These are phyloP conservation scores for Protula sp. DNA, from an alignment of 2,888 invertebrate genomes.

Conservation along the genomic window DNA sequence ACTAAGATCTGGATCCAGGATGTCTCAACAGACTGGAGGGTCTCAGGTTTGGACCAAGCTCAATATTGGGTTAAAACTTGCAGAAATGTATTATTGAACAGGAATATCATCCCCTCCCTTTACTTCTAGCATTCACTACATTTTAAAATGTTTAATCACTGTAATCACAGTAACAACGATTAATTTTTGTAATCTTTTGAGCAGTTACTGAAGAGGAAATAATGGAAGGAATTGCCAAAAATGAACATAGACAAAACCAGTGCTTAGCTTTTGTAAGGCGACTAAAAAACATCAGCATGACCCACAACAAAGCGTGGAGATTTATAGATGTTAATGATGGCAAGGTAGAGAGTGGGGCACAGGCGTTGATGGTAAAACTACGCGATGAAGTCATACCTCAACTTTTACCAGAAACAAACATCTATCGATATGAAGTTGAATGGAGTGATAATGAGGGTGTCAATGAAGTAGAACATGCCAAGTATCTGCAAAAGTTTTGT, in stretches of 20 bases:
- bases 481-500: not conserved
- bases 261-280: not conserved
- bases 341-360: constrained; percentile 84
- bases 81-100: too few relatives aligned
- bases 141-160: too few relatives aligned
- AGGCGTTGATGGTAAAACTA: constrained; percentile 77
- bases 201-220: constrained; percentile 3
- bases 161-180: not conserved
- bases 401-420: not conserved
- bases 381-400: constrained; percentile 50
- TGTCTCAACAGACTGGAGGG: too few relatives aligned
- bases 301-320: not conserved
- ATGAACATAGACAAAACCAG: not conserved
- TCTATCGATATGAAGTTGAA: not conserved
- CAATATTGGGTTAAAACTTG: too few relatives aligned
- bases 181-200: not conserved
- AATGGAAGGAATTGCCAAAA: not conserved
- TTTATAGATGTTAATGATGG: not conserved
- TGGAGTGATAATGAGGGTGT: constrained; percentile 1
- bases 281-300: not conserved
- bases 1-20: too few relatives aligned
- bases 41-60: too few relatives aligned
- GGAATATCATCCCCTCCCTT: too few relatives aligned
- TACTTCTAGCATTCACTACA: too few relatives aligned
- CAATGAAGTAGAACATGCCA: not conserved